Conservation (phyloP, 2,113 vertebrate species). For the Lethenteron reissneri region DNA sequence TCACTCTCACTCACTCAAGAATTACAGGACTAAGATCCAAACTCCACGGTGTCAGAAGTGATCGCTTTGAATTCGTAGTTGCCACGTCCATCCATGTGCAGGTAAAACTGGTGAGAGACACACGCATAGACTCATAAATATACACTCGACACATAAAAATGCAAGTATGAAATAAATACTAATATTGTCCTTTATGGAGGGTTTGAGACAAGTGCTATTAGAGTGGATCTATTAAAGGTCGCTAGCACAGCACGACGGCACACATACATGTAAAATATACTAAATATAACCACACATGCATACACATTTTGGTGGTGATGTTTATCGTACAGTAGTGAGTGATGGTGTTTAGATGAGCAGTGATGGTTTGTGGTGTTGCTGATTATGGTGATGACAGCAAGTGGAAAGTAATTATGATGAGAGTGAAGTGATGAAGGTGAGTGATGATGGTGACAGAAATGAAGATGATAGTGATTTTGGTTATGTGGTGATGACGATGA, state of each 20-base stretch:
- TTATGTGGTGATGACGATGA: too few relatives aligned
- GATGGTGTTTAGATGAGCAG: too few relatives aligned
- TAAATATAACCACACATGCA: too few relatives aligned
- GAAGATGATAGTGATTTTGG: too few relatives aligned
- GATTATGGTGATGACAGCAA: too few relatives aligned
- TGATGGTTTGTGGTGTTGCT: too few relatives aligned
- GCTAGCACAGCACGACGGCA: not conserved
- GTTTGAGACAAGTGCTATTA: not conserved
- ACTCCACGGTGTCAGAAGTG: slow-evolving; percentile 76
- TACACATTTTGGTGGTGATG: too few relatives aligned
- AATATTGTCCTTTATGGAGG: not conserved
- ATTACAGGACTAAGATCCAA: slow-evolving; percentile 41
- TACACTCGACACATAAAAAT: not conserved
- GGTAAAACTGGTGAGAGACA: slow-evolving; percentile 39
- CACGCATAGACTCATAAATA: not conserved
- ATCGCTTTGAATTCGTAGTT: slow-evolving; percentile 90
- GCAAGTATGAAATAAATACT: not conserved
- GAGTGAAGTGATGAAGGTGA: too few relatives aligned
- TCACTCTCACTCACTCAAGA: not conserved
- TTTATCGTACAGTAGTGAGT: too few relatives aligned
- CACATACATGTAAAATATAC: too few relatives aligned
- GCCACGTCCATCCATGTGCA: slow-evolving; percentile 91
- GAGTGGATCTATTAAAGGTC: not conserved
- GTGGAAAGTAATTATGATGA: too few relatives aligned
- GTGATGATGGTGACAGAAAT: too few relatives aligned